A percentile compares a stretch with the other conserved stretches of the same genome.
These are phyloP conservation scores for Drosophila phalerata DNA, from an alignment of 2,888 invertebrate genomes.

Conservation along the genomic window DNA sequence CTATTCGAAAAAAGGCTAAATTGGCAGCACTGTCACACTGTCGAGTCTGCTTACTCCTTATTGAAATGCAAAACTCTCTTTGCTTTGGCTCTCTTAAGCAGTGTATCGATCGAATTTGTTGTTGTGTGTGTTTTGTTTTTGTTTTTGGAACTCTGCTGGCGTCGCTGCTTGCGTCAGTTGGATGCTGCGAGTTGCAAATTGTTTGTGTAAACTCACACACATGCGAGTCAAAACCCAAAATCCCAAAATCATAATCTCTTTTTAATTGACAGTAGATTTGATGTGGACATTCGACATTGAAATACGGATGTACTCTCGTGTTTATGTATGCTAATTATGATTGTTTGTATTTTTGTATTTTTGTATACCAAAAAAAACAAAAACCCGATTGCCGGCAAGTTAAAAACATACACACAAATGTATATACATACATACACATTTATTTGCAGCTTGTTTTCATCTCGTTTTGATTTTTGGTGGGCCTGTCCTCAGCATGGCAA, in stretches of 20 bases:
- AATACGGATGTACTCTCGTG: not conserved
- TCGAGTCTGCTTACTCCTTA: not conserved
- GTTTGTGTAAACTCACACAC: not conserved
- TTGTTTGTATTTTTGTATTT: conserved; percentile 36
- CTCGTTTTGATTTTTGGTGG: conserved; percentile 17
- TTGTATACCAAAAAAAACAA: no score
- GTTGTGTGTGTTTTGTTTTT: not conserved
- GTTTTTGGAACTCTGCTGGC: not conserved
- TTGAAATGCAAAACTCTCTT: conserved; percentile 9
- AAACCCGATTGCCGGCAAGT: conserved; percentile 30
- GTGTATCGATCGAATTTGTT: not conserved
- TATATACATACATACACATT: not conserved
- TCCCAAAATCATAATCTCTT: conserved; percentile 33
- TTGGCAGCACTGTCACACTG: no score
- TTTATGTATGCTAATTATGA: conserved; percentile 36
- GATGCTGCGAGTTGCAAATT: conserved; percentile 1
- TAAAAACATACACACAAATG: not conserved
- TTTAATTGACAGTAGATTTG: conserved; percentile 48
- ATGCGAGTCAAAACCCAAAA: no score
- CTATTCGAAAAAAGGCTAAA: no score
- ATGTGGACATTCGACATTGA: conserved; percentile 1
- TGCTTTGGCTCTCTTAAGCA: conserved; percentile 9
- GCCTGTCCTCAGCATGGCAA: conserved; percentile 3
- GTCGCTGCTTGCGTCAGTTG: conserved; percentile 11
- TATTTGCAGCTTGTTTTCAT: conserved; percentile 7